Conservation (phyloP, 2,888 invertebrate species). For the Macrosoma leucophasiata region DNA sequence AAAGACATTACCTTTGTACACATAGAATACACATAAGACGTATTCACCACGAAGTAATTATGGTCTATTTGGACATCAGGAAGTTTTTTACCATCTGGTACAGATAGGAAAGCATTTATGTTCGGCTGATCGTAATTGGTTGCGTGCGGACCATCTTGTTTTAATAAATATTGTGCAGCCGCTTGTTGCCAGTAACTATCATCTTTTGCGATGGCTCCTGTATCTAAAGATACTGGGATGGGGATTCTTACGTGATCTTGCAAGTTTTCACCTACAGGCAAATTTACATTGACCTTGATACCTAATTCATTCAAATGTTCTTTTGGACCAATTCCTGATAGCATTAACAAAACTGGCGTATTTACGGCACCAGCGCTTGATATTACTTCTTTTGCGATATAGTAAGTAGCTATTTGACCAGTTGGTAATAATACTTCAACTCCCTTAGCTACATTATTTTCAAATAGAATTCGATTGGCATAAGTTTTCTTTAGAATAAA, state of each 20-base stretch:
- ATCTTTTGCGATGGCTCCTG: constrained; percentile 43
- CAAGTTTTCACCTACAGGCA: constrained; percentile 63
- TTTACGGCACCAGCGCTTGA: constrained; percentile 57
- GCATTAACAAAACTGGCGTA: constrained; percentile 53
- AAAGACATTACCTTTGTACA: constrained; percentile 48
- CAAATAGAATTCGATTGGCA: constrained; percentile 31
- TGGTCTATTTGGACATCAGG: constrained; percentile 66
- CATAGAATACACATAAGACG: constrained; percentile 46
- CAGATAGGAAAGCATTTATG: constrained; percentile 58
- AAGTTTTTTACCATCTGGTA: constrained; percentile 39
- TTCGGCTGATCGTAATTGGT: constrained; percentile 63
- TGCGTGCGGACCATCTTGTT: constrained; percentile 53
- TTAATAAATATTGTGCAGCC: constrained; percentile 52
- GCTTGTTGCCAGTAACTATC: constrained; percentile 52
- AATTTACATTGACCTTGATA: constrained; percentile 43
- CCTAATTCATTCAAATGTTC: constrained; percentile 39
- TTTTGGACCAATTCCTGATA: constrained; percentile 58
- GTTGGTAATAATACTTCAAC: constrained; percentile 41
- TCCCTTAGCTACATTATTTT: constrained; percentile 39
- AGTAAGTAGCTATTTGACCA: constrained; percentile 37
- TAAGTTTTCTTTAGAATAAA: constrained; percentile 50
- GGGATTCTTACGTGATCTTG: constrained; percentile 67
- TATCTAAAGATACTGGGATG: constrained; percentile 49
- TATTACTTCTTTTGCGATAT: constrained; percentile 51
- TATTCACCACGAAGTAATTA: constrained; percentile 58